Evolutionary conservation across 2,113 vertebrate genomes (phyloP), one percentile per base, ranked within the genome.

Genomic region (Argyrosomus japonicus): DNA sequence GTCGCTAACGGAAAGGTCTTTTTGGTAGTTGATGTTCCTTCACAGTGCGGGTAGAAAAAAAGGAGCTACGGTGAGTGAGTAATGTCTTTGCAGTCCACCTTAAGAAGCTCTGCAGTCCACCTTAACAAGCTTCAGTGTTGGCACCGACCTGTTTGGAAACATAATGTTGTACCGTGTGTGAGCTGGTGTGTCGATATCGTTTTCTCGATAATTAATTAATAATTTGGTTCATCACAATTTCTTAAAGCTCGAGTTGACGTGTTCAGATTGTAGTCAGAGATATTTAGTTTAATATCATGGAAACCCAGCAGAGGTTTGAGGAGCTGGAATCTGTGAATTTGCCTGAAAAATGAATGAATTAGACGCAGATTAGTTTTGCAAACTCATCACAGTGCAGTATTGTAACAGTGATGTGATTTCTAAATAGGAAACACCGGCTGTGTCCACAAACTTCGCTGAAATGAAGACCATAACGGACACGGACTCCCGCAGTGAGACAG

Each of bases 11-110:
- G 21, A 18, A 68, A 45, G 23, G 9, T 58, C 3, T 51, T 79
- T 75, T 10, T 79, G 58, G 83, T 40, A 36, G 43, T 3, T 40
- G 62, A 8, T n/a, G 51, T 19, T 68, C 15, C 43, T 58, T 78
- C n/a, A 71, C 25, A 53, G 53, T 65, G 51, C 62, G 65, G 51
- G 10, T 18, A 74, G 62, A 43, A 21, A 3, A 14, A 51, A 47
- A 58, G 19, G 47, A 61, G 69, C 53, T 56, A 54, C 74, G 43
- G 43, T 3, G n/a, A 81, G 64, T 32, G 27, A 36, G 32, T 21
- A 13, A 58, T 5, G 47, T 54, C 43, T 50, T 40, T 29, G 12
- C 6, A 45, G 53, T 82, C 32, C 32, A 36, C 32, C 32, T 5
- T 32, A 32, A 32, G 32, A 32, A 32, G 32, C 43, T 53, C 29